phyloP scores from a whole-genome alignment of 2,888 invertebrate species.

The Cryptosula pallasiana region DNA sequence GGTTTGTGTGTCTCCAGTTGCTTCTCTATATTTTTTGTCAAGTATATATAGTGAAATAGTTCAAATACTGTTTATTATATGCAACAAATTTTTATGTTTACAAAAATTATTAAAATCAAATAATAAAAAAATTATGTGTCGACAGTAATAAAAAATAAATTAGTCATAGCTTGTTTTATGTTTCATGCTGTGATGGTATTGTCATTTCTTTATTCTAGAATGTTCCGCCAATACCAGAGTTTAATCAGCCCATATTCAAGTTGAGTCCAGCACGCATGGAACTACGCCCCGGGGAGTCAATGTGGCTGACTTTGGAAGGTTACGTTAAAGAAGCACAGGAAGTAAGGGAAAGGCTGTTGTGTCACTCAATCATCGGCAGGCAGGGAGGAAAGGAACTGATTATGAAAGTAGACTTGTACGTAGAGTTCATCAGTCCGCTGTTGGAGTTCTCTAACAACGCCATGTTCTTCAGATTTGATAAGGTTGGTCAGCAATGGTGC shows the following conservation, averaged over 20 bases:
- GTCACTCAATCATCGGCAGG: constrained; percentile 53
- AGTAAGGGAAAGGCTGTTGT: constrained; percentile 48
- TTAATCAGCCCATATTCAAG: constrained; percentile 41
- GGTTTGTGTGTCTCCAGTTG: too few relatives aligned
- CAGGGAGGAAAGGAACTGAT: constrained; percentile 53
- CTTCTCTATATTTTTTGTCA: too few relatives aligned
- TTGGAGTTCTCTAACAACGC: constrained; percentile 49
- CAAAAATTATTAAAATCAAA: too few relatives aligned
- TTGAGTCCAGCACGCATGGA: constrained; percentile 50
- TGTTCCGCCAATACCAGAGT: constrained; percentile 11
- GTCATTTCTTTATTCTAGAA: constrained; percentile 4
- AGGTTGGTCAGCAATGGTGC: constrained; percentile 44
- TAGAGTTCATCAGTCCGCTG: constrained; percentile 53
- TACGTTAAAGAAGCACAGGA: constrained; percentile 44
- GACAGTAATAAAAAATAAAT: too few relatives aligned
- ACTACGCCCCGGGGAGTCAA: constrained; percentile 47
- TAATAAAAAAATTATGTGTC: too few relatives aligned
- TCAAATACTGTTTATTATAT: too few relatives aligned
- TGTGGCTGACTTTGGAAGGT: constrained; percentile 46
- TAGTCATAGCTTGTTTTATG: too few relatives aligned
- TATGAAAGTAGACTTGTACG: constrained; percentile 48
- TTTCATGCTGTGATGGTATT: too few relatives aligned
- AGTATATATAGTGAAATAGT: too few relatives aligned
- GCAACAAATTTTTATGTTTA: too few relatives aligned
- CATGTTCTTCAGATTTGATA: constrained; percentile 50